phyloP scores from a whole-genome alignment of 2,113 vertebrate genomes.

The Pteruthius melanotis region DNA sequence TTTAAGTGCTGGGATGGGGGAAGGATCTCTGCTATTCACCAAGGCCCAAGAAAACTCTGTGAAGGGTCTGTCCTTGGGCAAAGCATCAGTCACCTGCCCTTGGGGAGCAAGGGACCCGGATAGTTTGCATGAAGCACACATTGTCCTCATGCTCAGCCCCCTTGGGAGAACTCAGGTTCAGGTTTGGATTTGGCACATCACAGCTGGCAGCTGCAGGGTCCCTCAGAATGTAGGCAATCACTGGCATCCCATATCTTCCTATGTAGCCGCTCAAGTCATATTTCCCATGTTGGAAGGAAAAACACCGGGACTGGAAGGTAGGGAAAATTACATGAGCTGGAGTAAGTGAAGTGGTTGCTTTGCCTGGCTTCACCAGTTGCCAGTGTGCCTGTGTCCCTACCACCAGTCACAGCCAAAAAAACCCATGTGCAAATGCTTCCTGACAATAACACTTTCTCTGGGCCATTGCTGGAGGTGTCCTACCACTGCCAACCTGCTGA shows the following conservation, averaged over 20 bases:
- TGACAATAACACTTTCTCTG: not conserved
- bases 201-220: not conserved
- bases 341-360: not conserved
- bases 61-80: not conserved
- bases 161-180: rapidly evolving
- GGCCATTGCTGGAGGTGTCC: not conserved
- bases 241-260: not conserved
- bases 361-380: not conserved
- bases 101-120: not conserved
- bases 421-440: not conserved
- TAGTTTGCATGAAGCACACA: rapidly evolving
- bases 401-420: not conserved
- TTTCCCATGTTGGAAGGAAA: not conserved
- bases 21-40: not conserved
- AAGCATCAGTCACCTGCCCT: not conserved
- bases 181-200: rapidly evolving
- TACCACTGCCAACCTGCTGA: not conserved
- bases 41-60: not conserved
- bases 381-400: not conserved
- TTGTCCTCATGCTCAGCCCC: rapidly evolving
- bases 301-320: not conserved
- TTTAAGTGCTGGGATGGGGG: not conserved
- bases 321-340: not conserved
- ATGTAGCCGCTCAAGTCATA: rapidly evolving
- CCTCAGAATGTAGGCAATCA: not conserved